Evolutionary conservation across 30 jellyfish, hydroid and myxozoan genomes (phyloP).

Genomic region (Sanderia malayensis): DNA sequence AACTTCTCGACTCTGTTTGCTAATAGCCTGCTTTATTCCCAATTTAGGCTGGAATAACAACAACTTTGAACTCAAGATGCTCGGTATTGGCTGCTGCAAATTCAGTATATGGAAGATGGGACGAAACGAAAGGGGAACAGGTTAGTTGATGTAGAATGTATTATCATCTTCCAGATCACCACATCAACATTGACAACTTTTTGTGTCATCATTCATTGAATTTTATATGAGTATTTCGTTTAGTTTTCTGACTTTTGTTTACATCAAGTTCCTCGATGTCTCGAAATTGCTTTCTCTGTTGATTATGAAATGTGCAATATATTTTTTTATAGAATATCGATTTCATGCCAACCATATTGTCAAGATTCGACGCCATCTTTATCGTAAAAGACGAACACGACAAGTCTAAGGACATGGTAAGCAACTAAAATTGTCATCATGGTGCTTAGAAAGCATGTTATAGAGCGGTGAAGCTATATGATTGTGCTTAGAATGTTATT

Average conservation of each 20-base stretch:
- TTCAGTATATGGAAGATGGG: constrained; percentile 99
- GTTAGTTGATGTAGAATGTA: constrained; percentile 4
- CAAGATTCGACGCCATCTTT: constrained; percentile 96
- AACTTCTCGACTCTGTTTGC: too few species aligned
- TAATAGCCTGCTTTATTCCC: too few species aligned
- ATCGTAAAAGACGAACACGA: constrained; percentile 98
- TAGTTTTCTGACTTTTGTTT: not conserved
- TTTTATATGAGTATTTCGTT: too few species aligned
- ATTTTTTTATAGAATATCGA: constrained; percentile 84
- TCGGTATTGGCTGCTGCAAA: constrained; percentile 99
- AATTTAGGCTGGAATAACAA: constrained; percentile 97
- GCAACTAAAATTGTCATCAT: not conserved
- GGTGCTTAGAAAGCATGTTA: not conserved
- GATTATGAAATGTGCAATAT: not conserved
- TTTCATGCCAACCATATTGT: constrained; percentile 98
- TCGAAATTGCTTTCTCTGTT: not conserved
- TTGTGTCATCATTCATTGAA: too few species aligned
- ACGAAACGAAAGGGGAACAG: constrained; percentile 98
- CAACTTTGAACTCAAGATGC: constrained; percentile 97
- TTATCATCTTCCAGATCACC: not conserved
- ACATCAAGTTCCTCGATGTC: too few species aligned
- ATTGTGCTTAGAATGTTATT: not conserved
- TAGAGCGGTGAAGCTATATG: not conserved
- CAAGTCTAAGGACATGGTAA: constrained; percentile 91
- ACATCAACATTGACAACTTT: too few species aligned